Evolutionary conservation across 2,113 vertebrate genomes (phyloP).

Genomic region (Felis chaus): DNA sequence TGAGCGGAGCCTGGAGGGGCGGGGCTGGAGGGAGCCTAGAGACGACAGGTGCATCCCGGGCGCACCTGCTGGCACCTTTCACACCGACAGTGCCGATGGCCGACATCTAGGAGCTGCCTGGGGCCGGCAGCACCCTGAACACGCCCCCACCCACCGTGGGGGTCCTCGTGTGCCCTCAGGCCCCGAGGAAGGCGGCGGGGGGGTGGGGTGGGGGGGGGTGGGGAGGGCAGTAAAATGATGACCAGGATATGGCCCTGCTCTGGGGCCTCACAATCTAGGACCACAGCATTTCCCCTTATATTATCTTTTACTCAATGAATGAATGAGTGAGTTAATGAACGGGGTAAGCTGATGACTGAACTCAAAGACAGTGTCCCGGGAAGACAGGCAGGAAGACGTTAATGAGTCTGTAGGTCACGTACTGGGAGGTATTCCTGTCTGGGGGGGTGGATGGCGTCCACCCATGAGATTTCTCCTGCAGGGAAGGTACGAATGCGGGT

Average conservation of each 20-base stretch:
- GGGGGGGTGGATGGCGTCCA: no score
- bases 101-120: accelerated
- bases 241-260: neutral
- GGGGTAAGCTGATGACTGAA: neutral
- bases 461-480: no score
- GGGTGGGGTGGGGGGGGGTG: neutral
- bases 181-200: neutral
- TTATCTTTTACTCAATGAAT: neutral
- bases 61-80: neutral
- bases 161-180: neutral
- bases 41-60: neutral
- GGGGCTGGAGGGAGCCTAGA: no score
- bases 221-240: neutral
- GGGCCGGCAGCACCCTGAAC: neutral
- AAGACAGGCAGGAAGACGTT: neutral
- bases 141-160: accelerated
- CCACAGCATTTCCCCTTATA: neutral
- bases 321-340: neutral
- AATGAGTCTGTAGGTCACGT: neutral
- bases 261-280: neutral
- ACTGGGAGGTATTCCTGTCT: neutral
- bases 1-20: neutral
- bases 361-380: neutral
- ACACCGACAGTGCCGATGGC: neutral
- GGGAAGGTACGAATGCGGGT: neutral